phyloP scores from a whole-genome alignment of 1,140 invertebrate species.

The Magallana angulata region DNA sequence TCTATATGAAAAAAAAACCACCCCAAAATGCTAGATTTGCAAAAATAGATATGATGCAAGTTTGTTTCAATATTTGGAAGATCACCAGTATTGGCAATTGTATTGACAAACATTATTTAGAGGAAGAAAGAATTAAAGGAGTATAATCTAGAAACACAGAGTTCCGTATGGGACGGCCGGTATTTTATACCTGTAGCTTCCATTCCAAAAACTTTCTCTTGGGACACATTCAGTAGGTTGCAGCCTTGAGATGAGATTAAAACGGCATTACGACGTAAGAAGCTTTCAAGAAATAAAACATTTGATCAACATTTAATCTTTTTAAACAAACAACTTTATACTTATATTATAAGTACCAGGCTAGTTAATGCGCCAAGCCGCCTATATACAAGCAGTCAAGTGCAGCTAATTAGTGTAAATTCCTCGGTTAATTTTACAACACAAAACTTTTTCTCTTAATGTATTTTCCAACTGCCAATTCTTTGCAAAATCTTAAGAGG shows the following conservation, averaged over 20 bases:
- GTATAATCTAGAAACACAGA: too few species aligned
- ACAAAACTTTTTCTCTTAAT: not conserved
- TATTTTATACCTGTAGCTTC: too few species aligned
- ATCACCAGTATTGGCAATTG: too few species aligned
- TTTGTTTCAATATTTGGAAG: too few species aligned
- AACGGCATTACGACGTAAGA: not conserved
- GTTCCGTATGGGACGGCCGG: too few species aligned
- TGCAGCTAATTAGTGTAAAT: slow-evolving; percentile 4
- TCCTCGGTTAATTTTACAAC: not conserved
- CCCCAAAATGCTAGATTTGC: too few species aligned
- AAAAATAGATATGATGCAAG: too few species aligned
- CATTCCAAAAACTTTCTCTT: too few species aligned
- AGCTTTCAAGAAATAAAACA: slow-evolving; percentile 4
- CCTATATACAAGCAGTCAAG: not conserved
- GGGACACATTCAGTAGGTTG: too few species aligned
- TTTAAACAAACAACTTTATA: not conserved
- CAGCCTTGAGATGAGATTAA: not conserved
- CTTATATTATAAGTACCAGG: not conserved
- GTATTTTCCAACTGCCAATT: not conserved
- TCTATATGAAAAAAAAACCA: too few species aligned
- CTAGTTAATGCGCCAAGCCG: not conserved
- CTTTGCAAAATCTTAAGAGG: not conserved
- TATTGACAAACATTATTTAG: too few species aligned
- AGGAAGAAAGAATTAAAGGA: too few species aligned
- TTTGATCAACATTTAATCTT: slow-evolving; percentile 7